A percentile compares a stretch with the other conserved stretches of the same genome.
These are phyloP conservation scores for Anguilla anguilla DNA, from an alignment of 2,797 vertebrate species.

Conservation along the genomic window DNA sequence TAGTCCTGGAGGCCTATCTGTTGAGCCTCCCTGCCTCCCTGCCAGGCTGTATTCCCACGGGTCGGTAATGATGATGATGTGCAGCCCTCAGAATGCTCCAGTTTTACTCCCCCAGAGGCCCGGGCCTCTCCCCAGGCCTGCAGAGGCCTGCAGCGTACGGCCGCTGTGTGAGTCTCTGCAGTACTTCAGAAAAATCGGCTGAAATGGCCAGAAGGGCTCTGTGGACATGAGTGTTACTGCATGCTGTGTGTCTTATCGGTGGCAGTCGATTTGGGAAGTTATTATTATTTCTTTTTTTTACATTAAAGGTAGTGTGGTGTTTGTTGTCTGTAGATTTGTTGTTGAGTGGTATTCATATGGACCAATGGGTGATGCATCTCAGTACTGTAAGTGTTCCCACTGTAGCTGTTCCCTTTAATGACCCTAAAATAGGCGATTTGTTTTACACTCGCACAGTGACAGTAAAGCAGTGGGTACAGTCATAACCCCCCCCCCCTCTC, in stretches of 20 bases:
- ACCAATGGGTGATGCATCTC: neutral
- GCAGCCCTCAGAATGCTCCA: neutral
- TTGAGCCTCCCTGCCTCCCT: neutral
- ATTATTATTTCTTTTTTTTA: neutral
- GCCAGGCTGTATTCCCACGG: neutral
- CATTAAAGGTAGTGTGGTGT: neutral
- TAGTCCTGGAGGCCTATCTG: neutral
- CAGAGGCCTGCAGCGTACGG: no score
- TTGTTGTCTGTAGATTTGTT: neutral
- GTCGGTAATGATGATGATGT: neutral
- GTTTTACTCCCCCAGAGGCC: no score
- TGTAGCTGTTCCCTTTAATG: neutral
- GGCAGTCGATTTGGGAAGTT: neutral
- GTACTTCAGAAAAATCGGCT: neutral
- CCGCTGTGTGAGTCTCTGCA: neutral
- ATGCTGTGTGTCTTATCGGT: neutral
- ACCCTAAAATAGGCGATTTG: neutral
- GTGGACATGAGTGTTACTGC: neutral
- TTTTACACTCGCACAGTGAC: neutral
- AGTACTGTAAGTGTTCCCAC: neutral
- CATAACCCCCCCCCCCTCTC: neutral
- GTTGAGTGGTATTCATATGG: neutral
- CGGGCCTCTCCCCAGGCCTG: no score
- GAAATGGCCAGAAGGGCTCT: neutral
- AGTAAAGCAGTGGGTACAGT: neutral